These are phyloP conservation scores for Thamnophis sirtalis DNA, from an alignment of 2,113 vertebrate species.

Conservation along the genomic window DNA sequence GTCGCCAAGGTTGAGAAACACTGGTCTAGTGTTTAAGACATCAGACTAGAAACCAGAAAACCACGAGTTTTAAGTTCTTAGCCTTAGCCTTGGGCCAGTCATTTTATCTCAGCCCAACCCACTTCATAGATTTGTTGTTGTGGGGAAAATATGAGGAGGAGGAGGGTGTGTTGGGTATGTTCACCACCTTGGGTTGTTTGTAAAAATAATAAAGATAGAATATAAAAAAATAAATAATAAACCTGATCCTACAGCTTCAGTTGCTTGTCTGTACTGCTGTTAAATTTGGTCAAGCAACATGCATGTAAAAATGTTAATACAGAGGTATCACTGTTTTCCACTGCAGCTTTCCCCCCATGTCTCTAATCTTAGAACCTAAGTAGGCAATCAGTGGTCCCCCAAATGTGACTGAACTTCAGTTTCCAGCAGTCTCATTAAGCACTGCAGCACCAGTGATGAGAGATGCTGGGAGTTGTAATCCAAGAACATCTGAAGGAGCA, in stretches of 20 bases:
- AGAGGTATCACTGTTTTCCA: background rate
- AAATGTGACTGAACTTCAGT: background rate
- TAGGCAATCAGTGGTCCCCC: background rate
- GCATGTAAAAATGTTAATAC: background rate
- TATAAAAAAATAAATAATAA: background rate
- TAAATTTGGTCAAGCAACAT: background rate
- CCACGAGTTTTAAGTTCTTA: background rate
- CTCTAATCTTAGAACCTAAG: background rate
- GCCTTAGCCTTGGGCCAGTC: background rate
- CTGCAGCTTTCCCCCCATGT: background rate
- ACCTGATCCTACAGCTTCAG: background rate
- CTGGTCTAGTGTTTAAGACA: too few relatives aligned
- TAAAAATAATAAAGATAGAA: background rate
- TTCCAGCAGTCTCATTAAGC: background rate
- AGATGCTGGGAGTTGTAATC: background rate
- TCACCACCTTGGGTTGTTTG: background rate
- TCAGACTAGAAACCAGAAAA: background rate
- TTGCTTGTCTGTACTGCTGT: background rate
- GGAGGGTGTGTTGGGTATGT: background rate
- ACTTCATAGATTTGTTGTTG: background rate
- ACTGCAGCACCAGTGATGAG: background rate
- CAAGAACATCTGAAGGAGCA: background rate
- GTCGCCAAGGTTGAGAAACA: too few relatives aligned
- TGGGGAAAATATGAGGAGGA: background rate
- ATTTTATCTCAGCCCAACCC: background rate